Percentiles rank a stretch among this genome's conserved stretches.
phyloP scores from a whole-genome alignment of 2,797 vertebrate genomes.

The Pseudochirops cupreus region DNA sequence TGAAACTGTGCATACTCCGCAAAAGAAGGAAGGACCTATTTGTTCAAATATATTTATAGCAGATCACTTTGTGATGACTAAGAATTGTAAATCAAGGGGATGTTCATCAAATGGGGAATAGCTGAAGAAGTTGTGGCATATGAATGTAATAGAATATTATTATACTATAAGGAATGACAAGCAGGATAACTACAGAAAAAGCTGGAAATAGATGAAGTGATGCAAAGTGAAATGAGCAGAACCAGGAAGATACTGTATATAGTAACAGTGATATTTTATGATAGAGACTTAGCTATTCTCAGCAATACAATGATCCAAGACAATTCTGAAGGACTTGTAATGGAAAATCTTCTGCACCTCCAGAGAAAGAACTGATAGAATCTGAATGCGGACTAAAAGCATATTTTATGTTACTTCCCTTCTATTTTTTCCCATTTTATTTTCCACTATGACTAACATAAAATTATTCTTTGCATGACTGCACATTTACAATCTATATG shows the following conservation, averaged over 20 bases:
- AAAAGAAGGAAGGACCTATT: neutral
- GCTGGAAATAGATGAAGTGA: neutral
- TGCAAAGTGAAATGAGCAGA: neutral
- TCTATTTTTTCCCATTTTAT: no score
- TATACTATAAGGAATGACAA: no score
- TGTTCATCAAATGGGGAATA: neutral
- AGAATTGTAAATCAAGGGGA: neutral
- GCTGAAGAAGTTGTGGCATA: neutral
- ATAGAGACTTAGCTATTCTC: neutral
- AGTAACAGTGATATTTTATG: neutral
- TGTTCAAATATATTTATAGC: neutral
- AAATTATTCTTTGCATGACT: no score
- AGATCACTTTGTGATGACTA: no score
- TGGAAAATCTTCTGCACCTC: accelerated
- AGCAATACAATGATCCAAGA: neutral
- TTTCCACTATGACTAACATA: no score
- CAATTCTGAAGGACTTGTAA: neutral
- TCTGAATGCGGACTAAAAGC: neutral
- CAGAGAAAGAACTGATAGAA: neutral
- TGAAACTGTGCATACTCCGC: neutral
- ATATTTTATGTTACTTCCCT: no score
- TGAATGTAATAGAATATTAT: neutral
- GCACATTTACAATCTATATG: no score
- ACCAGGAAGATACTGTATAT: neutral
- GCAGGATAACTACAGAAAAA: neutral